A percentile compares a stretch with the other conserved stretches of the same genome.
Evolutionary conservation across 2,888 invertebrate genomes (phyloP).

Genomic region (Eilema griseolum): DNA sequence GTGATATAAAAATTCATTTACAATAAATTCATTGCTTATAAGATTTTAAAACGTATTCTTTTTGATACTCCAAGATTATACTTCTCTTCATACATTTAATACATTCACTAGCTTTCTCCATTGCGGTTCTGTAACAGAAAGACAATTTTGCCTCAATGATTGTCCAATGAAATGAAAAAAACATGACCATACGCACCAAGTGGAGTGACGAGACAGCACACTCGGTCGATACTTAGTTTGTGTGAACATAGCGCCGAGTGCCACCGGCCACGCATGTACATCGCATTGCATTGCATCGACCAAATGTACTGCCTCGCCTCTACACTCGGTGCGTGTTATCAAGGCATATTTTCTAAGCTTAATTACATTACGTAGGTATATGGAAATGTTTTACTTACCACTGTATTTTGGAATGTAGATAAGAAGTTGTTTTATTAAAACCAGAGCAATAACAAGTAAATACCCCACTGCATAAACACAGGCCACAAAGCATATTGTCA

Average conservation of each 20-base stretch:
- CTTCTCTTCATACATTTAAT: conserved; percentile 56
- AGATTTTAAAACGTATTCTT: conserved; percentile 21
- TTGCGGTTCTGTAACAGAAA: conserved; percentile 66
- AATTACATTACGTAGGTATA: neutral
- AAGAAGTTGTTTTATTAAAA: conserved; percentile 78
- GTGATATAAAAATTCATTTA: conserved; percentile 16
- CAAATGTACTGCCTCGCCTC: no score
- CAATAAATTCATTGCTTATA: conserved; percentile 19
- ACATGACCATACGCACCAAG: no score
- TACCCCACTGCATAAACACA: conserved; percentile 83
- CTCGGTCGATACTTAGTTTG: no score
- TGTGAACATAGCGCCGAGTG: no score
- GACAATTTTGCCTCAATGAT: no score
- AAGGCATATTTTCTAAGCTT: neutral
- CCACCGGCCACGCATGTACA: no score
- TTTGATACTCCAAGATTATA: conserved; percentile 16
- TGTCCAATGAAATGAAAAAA: no score
- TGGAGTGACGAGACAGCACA: no score
- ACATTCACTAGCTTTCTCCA: conserved; percentile 71
- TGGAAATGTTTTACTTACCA: conserved; percentile 60
- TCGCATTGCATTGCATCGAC: no score
- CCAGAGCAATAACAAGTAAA: conserved; percentile 75
- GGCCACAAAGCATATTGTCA: conserved; percentile 86
- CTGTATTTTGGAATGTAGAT: conserved; percentile 80
- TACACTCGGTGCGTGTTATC: no score